Conservation (phyloP, 2,113 vertebrate species). For the Vireo altiloquus region DNA sequence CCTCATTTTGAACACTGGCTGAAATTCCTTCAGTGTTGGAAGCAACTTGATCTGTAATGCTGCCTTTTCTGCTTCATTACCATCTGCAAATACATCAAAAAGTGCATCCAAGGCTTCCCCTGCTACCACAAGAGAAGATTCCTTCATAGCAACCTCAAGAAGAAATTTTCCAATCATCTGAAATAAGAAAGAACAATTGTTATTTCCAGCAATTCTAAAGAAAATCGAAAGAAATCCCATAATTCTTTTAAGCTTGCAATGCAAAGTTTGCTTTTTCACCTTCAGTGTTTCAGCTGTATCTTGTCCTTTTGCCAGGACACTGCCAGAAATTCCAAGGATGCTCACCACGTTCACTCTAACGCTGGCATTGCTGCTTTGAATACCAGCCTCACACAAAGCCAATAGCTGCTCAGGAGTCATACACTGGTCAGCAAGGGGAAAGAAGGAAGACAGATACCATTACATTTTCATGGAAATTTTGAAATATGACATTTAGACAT, state of each 20-base stretch:
- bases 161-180: slow-evolving; percentile 91
- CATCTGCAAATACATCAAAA: slow-evolving; percentile 95
- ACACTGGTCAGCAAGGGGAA: slow-evolving; percentile 69
- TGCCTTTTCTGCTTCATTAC: slow-evolving; percentile 86
- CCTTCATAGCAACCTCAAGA: slow-evolving; percentile 84
- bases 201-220: not conserved
- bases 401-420: slow-evolving; percentile 90
- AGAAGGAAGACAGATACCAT: not conserved
- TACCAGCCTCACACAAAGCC: slow-evolving; percentile 82
- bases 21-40: slow-evolving; percentile 83
- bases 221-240: not conserved
- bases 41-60: slow-evolving; percentile 83
- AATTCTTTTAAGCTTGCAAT: not conserved
- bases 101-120: slow-evolving; percentile 94
- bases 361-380: slow-evolving; percentile 78
- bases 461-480: not conserved
- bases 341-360: slow-evolving; percentile 89
- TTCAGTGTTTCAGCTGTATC: slow-evolving; percentile 84
- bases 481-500: not conserved
- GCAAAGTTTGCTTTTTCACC: slow-evolving; percentile 70
- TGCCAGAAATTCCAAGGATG: slow-evolving; percentile 93
- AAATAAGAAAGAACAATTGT: not conserved
- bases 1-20: slow-evolving; percentile 90
- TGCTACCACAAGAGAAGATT: slow-evolving; percentile 85
- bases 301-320: slow-evolving; percentile 85